A percentile compares a stretch with the other conserved stretches of the same genome.
Conservation (phyloP, 2,113 vertebrate genomes). For the Oreochromis spilurus region DNA sequence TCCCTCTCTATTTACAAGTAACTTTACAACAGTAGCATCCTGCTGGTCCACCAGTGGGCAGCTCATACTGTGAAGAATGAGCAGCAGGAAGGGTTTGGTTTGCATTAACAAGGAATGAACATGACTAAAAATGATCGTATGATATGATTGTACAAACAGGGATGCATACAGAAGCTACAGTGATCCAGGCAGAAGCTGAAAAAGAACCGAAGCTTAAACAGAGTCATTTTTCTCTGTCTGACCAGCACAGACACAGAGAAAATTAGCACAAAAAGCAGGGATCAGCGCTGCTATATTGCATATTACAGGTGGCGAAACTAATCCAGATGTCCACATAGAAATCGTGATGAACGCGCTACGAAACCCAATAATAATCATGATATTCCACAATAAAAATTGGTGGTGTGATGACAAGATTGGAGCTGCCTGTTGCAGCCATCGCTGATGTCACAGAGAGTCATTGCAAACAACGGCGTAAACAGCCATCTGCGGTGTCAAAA, state of each 20-base stretch:
- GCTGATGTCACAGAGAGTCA: conserved; percentile 17
- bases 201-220: background rate
- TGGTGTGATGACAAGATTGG: background rate
- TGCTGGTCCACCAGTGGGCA: background rate
- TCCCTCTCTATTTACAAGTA: background rate
- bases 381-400: background rate
- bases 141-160: background rate
- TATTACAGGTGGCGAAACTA: background rate
- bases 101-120: background rate
- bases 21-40: background rate
- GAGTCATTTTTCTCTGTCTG: background rate
- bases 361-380: background rate
- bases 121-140: background rate
- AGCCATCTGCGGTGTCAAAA: conserved; percentile 52
- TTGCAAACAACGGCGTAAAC: conserved; percentile 36
- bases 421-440: conserved; percentile 11
- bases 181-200: background rate
- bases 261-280: background rate
- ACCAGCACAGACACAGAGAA: background rate
- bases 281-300: background rate
- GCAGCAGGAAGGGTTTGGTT: background rate
- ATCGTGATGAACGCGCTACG: background rate
- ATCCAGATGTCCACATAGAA: background rate
- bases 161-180: background rate
- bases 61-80: background rate